These are phyloP conservation scores for Zaprionus capensis DNA, from an alignment of 1,140 invertebrate genomes.

Conservation along the genomic window DNA sequence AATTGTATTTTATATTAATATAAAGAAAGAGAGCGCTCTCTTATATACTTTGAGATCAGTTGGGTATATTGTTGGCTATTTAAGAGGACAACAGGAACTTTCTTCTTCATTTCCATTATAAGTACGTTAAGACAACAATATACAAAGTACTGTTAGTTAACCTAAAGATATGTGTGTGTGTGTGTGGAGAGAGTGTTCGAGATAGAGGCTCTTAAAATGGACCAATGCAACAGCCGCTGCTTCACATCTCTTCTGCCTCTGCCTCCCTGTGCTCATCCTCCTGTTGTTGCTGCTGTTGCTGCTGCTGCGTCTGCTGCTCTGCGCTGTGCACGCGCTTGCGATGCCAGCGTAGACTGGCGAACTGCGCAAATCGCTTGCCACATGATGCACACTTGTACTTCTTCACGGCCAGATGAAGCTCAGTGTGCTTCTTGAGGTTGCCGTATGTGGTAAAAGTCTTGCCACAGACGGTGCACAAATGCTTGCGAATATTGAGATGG, in stretches of 20 bases:
- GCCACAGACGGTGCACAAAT: constrained; percentile 76
- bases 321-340: constrained; percentile 52
- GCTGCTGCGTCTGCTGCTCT: constrained; percentile 9
- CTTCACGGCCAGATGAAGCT: constrained; percentile 73
- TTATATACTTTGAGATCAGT: constrained; percentile 1
- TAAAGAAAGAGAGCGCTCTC: not conserved
- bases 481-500: constrained; percentile 78
- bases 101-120: not conserved
- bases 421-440: constrained; percentile 77
- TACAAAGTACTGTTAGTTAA: not conserved
- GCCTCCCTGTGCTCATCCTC: constrained; percentile 11
- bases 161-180: not conserved
- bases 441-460: constrained; percentile 78
- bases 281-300: not conserved
- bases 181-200: constrained; percentile 1
- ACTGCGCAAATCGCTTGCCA: constrained; percentile 73
- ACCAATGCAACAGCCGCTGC: not conserved
- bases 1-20: not conserved
- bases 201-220: not conserved
- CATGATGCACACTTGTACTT: constrained; percentile 76
- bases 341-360: constrained; percentile 79
- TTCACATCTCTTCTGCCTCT: constrained; percentile 34
- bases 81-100: not conserved
- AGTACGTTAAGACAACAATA: not conserved
- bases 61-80: not conserved